Conservation (phyloP, 2,888 invertebrate species). For the Agrochola litura region DNA sequence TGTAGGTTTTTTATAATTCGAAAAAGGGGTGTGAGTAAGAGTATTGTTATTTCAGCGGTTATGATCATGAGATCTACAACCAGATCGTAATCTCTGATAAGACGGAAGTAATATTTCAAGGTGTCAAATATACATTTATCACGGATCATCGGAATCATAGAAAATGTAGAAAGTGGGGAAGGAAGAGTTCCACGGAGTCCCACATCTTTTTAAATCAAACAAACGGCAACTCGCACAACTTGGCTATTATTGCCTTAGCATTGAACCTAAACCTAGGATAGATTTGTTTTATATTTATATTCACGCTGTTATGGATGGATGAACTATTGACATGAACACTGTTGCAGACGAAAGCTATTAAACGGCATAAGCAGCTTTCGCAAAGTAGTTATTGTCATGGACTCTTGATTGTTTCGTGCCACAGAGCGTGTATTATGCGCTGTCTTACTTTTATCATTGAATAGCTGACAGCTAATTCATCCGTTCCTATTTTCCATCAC, state of each 20-base stretch:
- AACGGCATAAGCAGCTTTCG: slow-evolving; percentile 52
- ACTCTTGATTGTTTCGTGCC: slow-evolving; percentile 82
- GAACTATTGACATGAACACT: slow-evolving; percentile 1
- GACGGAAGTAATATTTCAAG: neutral
- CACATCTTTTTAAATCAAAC: neutral
- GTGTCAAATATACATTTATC: neutral
- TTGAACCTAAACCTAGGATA: neutral
- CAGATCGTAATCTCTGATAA: neutral
- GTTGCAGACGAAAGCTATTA: slow-evolving; percentile 20
- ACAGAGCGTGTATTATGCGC: slow-evolving; percentile 76
- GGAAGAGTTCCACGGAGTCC: neutral
- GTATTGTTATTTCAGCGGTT: neutral
- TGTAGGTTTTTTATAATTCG: neutral
- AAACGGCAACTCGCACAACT: neutral
- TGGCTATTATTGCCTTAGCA: too few species aligned
- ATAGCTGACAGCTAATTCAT: slow-evolving; percentile 88
- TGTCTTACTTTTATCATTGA: slow-evolving; percentile 83
- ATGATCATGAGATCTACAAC: neutral
- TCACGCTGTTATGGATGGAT: neutral
- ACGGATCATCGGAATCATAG: too few species aligned
- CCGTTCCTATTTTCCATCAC: slow-evolving; percentile 87
- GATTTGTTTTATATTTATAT: neutral
- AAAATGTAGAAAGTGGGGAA: neutral
- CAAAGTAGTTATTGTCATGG: slow-evolving; percentile 69
- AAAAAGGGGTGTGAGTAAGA: neutral